Evolutionary conservation across 2,888 invertebrate species (phyloP).

Genomic region (Flabesymbios commensalis): DNA sequence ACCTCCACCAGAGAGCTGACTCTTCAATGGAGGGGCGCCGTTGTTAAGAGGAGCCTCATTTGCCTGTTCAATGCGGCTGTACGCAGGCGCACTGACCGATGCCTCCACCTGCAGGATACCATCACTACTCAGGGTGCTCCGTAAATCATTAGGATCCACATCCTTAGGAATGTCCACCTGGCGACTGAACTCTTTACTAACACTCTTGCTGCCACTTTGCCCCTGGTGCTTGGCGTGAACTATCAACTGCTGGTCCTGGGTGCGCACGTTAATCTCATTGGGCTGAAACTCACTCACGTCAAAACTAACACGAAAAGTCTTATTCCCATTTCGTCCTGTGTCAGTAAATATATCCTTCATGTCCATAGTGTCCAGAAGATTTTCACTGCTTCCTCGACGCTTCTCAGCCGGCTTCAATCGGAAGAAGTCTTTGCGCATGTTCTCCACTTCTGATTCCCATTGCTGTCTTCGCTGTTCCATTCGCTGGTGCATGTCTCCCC

Average conservation of each 20-base stretch:
- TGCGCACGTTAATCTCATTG: conserved; percentile 38
- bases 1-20: not conserved
- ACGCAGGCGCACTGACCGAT: conserved; percentile 32
- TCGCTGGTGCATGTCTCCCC: conserved; percentile 38
- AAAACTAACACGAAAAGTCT: conserved; percentile 37
- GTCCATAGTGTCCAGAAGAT: conserved; percentile 31
- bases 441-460: conserved; percentile 40
- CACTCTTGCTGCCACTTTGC: conserved; percentile 28
- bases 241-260: conserved; percentile 33
- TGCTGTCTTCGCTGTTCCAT: conserved; percentile 33
- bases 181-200: conserved; percentile 35
- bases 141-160: conserved; percentile 30
- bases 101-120: conserved; percentile 40
- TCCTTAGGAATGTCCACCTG: conserved; percentile 36
- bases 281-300: conserved; percentile 39
- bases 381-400: conserved; percentile 35
- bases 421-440: conserved; percentile 58
- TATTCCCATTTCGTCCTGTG: not conserved
- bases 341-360: conserved; percentile 34
- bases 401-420: conserved; percentile 53
- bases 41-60: not conserved
- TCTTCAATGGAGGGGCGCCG: not conserved
- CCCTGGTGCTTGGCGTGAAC: conserved; percentile 38
- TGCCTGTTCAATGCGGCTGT: conserved; percentile 25
- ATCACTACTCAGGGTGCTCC: conserved; percentile 37